These are phyloP conservation scores for Nebria ingens DNA, from an alignment of 1,140 invertebrate genomes.

Conservation along the genomic window DNA sequence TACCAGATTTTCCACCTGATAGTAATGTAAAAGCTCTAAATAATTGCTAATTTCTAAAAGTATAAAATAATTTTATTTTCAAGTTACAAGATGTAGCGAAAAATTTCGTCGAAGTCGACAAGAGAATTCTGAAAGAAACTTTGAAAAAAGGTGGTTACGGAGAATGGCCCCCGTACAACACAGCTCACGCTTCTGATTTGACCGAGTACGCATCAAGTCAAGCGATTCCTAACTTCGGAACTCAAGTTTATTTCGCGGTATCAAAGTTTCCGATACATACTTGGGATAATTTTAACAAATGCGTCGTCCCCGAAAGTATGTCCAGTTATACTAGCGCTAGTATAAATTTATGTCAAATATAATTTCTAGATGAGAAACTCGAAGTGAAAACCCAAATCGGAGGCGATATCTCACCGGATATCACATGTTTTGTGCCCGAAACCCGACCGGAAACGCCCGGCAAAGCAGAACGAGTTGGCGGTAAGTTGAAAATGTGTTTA, in stretches of 20 bases:
- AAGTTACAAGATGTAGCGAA: constrained; percentile 27
- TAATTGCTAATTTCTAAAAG: constrained; percentile 4
- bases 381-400: not conserved
- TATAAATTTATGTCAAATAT: not conserved
- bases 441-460: not conserved
- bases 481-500: constrained; percentile 12
- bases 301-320: constrained; percentile 21
- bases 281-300: constrained; percentile 29
- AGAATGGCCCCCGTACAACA: constrained; percentile 22
- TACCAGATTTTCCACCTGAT: constrained; percentile 27
- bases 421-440: not conserved
- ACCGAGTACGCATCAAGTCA: constrained; percentile 31
- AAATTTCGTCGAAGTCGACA: constrained; percentile 24
- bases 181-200: constrained; percentile 29
- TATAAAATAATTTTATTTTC: constrained; percentile 2
- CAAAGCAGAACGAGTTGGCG: too few species aligned
- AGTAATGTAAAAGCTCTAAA: constrained; percentile 20
- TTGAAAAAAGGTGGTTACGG: constrained; percentile 18
- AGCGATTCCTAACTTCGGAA: constrained; percentile 34
- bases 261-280: constrained; percentile 31
- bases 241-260: constrained; percentile 33
- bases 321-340: not conserved
- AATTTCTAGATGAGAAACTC: not conserved
- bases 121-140: constrained; percentile 17
- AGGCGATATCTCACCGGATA: not conserved